Percentiles rank a stretch among this genome's conserved stretches.
Evolutionary conservation across 2,113 vertebrate genomes (phyloP).

Genomic region (Oenanthe oenanthe): DNA sequence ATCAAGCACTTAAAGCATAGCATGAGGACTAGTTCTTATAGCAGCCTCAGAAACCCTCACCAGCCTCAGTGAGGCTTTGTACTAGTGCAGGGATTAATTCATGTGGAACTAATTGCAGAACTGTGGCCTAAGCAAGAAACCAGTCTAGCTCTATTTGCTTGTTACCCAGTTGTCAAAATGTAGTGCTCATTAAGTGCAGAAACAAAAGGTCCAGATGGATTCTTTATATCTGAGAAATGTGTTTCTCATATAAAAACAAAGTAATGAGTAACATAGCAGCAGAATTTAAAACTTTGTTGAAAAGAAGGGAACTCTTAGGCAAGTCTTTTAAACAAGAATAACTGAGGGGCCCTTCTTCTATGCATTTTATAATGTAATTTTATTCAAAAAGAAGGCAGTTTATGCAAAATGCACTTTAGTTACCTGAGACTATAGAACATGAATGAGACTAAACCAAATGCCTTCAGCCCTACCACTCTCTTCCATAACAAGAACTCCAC

Average conservation of each 20-base stretch:
- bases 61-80: constrained; percentile 33
- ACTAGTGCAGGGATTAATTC: constrained; percentile 1
- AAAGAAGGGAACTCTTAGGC: neutral
- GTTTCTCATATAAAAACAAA: constrained; percentile 9
- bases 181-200: constrained; percentile 47
- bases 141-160: constrained; percentile 19
- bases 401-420: neutral
- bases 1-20: neutral
- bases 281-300: neutral
- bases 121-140: constrained; percentile 14
- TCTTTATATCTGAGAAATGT: constrained; percentile 55
- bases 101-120: constrained; percentile 47
- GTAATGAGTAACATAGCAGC: neutral
- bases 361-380: neutral
- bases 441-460: neutral
- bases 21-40: constrained; percentile 25
- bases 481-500: neutral
- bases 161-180: constrained; percentile 51
- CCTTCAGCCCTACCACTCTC: neutral
- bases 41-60: constrained; percentile 10
- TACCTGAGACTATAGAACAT: neutral
- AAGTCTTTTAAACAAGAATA: neutral
- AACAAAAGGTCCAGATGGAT: constrained; percentile 50
- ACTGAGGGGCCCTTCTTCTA: neutral
- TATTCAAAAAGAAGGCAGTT: neutral